phyloP scores from a whole-genome alignment of 2,113 vertebrate genomes.

The Protomyctophum bolini region DNA sequence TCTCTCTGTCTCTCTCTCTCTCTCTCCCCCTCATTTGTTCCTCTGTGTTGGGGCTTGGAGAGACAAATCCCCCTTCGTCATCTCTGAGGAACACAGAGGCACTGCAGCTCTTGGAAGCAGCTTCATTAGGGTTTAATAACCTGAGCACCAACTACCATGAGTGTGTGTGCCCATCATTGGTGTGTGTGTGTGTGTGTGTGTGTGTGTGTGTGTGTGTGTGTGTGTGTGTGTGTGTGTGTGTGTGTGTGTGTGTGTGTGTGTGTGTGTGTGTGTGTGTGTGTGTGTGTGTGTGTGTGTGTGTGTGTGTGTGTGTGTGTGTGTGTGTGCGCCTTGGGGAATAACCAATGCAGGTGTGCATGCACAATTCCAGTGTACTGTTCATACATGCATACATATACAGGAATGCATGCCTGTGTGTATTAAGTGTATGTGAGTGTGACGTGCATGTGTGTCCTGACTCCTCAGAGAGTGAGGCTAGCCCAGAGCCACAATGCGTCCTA shows the following conservation, averaged over 20 bases:
- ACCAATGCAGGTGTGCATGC: neutral
- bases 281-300: neutral
- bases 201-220: neutral
- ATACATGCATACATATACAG: neutral
- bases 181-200: neutral
- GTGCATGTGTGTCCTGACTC: conserved; percentile 19
- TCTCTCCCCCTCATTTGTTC: conserved; percentile 53
- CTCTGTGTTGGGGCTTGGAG: conserved; percentile 38
- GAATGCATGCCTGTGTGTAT: conserved; percentile 2
- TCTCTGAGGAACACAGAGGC: conserved; percentile 65
- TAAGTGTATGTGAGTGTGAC: conserved; percentile 1
- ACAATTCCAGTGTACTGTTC: neutral
- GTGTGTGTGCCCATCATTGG: conserved; percentile 11
- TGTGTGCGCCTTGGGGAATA: neutral
- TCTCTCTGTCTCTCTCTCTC: neutral
- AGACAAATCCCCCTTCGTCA: conserved; percentile 65
- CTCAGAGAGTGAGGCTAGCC: conserved; percentile 60
- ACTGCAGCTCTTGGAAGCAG: conserved; percentile 51
- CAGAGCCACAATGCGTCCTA: conserved; percentile 67
- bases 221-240: neutral
- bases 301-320: neutral
- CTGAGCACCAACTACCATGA: conserved; percentile 43
- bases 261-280: conserved; percentile 2
- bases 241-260: neutral
- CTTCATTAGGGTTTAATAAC: conserved; percentile 73